These are phyloP conservation scores for Aldabrachelys gigantea DNA, from an alignment of 2,113 vertebrate genomes.

Conservation along the genomic window DNA sequence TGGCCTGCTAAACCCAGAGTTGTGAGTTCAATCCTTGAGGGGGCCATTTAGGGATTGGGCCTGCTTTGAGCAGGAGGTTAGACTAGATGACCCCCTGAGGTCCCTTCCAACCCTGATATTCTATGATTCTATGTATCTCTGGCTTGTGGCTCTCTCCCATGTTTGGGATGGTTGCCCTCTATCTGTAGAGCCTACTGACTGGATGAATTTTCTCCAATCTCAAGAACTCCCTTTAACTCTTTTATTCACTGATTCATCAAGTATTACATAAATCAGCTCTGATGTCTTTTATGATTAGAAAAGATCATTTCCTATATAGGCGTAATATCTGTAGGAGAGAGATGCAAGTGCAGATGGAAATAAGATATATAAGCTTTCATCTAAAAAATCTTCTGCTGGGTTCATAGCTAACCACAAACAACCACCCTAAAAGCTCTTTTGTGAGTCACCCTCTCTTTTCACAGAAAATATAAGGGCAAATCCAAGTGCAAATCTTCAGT, in stretches of 20 bases:
- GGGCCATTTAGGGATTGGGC: no score
- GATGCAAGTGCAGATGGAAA: not conserved
- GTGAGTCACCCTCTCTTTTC: slow-evolving; percentile 40
- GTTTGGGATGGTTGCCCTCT: not conserved
- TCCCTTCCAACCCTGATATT: no score
- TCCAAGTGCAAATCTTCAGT: slow-evolving; percentile 75
- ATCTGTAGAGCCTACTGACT: not conserved
- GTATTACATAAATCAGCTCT: not conserved
- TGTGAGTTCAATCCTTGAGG: no score
- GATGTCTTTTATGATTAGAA: slow-evolving; percentile 45
- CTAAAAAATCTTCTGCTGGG: slow-evolving; percentile 31
- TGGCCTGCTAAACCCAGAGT: no score
- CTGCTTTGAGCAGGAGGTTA: no score
- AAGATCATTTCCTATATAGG: slow-evolving; percentile 27
- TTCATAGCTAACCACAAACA: slow-evolving; percentile 20
- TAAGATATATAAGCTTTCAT: not conserved
- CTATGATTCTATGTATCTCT: no score
- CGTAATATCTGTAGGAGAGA: not conserved
- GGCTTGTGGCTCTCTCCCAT: rapidly evolving
- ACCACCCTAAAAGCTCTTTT: slow-evolving; percentile 41
- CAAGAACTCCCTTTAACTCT: not conserved
- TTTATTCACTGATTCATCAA: not conserved
- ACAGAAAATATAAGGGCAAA: slow-evolving; percentile 58
- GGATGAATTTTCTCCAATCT: slow-evolving; percentile 33
- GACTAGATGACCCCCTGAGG: no score